Base-by-base conservation (phyloP, 1,140 invertebrate genomes). In the Steinernema feltiae region DNA sequence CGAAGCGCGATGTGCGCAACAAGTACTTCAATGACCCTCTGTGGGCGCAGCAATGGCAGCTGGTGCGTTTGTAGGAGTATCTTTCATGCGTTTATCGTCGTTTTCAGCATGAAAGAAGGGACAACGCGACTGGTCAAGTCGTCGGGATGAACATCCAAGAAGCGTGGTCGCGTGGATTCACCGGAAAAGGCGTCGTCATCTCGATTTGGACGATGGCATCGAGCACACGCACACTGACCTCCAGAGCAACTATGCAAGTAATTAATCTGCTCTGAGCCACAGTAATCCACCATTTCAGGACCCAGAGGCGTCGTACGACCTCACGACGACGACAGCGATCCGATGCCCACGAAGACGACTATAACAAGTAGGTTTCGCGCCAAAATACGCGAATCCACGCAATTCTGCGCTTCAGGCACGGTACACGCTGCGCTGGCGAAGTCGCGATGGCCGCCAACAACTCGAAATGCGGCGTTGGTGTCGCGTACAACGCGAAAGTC, bases 41-140 rank as follows among this genome's bases (percentile, higher is more conserved):
- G 63, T 98, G 92, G 89, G 91, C 92, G 83, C 92, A 95, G 86
- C 93, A 97, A 87, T 98, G 95, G 95, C 97, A 97, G 88, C 88
- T 97, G n/a, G n/a, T n/a, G n/a, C n/a, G n/a, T n/a, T n/a, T n/a
- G n/a, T n/a, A n/a, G n/a, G n/a, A n/a, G n/a, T n/a, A n/a, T n/a
- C n/a, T n/a, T n/a, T n/a, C n/a, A n/a, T n/a, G n/a, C n/a, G n/a
- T n/a, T n/a, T n/a, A n/a, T n/a, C n/a, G n/a, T n/a, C n/a, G n/a
- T n/a, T n/a, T n/a, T n/a, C n/a, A n/a, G 53, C 53, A 63, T 63
- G 53, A 63, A 63, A 7, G 53, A 63, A 7, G 53, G 53, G 31
- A 76, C 24, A 75, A 78, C 32, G 1, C 29, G 18, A 35, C n/a
- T n/a, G 32, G 30, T 17, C 35, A 77, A 27, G 30, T 72, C 41